Base-by-base conservation (phyloP, 1,140 invertebrate species). In the Aporrectodea caliginosa region DNA sequence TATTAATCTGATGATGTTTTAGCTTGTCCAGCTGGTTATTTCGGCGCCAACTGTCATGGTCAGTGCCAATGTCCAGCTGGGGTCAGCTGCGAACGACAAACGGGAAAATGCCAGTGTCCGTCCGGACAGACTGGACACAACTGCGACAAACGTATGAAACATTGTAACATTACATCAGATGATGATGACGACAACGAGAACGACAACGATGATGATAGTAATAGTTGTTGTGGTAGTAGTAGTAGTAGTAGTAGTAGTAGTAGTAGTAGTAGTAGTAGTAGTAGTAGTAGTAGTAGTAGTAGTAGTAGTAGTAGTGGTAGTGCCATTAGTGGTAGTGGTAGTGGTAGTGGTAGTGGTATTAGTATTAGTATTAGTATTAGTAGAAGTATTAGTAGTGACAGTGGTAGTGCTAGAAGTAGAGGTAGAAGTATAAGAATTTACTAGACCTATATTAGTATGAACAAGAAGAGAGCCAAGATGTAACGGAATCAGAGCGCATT, bases 51-150 rank as follows among this genome's bases (percentile, higher is more conserved):
- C 73, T 90, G 97, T 88, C 91, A 91, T 69, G 93, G 96, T 87
- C 91, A 92, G 34, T 98, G 96, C 87, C 92, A 93, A 79, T 98
- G 96, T 87, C 84, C 85, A 71, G 86, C 77, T 14, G 93, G 94
- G 85, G 93, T 93, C 78, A 93, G 93, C 22, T 98, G 96, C 88
- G 92, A 96, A 86, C 91, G 92, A 35, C 87, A 90, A 16, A 92
- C 91, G 22, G 95, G 95, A 33, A 90, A 88, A 80, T 98, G 96
- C 86, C 90, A 92, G 79, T 97, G 95, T 88, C 90, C 92, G 16
- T 88, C 92, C 69, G 95, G 95, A 74, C 95, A 93, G 93, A 91
- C 92, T 82, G 94, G 94, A 6, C 85, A 86, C 0, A 90, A 92
- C 81, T 97, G 95, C 85, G 81, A 83, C 71, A 69, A 77, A 80